Conservation (phyloP, 2,797 vertebrate genomes). For the Lepilemur septentrionalis region DNA sequence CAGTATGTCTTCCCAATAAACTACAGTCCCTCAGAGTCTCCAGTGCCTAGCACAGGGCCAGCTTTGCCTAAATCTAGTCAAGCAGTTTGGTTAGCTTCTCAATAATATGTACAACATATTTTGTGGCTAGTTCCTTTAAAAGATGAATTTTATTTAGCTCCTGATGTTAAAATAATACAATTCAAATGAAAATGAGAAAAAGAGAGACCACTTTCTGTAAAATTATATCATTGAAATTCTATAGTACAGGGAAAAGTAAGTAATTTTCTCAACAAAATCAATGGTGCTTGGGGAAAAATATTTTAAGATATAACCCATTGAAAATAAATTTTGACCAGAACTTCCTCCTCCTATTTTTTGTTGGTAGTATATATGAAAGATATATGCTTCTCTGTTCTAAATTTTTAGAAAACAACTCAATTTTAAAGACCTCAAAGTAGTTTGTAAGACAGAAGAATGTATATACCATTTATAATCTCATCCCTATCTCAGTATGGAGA, state of each 20-base stretch:
- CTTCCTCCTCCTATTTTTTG: neutral
- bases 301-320: neutral
- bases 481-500: neutral
- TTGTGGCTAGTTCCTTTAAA: neutral
- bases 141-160: neutral
- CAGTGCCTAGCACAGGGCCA: neutral
- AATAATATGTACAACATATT: neutral
- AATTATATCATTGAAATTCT: neutral
- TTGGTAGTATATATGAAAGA: neutral
- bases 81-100: neutral
- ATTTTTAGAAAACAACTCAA: neutral
- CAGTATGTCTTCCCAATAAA: neutral
- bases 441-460: neutral
- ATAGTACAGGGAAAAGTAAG: neutral
- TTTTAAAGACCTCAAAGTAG: neutral
- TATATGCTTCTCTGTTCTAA: neutral
- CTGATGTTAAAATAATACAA: slow-evolving; percentile 21
- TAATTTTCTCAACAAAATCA: neutral
- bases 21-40: neutral
- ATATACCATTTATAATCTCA: neutral
- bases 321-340: neutral
- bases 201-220: neutral
- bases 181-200: neutral
- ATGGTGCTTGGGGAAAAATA: neutral
- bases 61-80: neutral